phyloP scores from a whole-genome alignment of 2,888 invertebrate genomes.

The Metopia argyrocephala region DNA sequence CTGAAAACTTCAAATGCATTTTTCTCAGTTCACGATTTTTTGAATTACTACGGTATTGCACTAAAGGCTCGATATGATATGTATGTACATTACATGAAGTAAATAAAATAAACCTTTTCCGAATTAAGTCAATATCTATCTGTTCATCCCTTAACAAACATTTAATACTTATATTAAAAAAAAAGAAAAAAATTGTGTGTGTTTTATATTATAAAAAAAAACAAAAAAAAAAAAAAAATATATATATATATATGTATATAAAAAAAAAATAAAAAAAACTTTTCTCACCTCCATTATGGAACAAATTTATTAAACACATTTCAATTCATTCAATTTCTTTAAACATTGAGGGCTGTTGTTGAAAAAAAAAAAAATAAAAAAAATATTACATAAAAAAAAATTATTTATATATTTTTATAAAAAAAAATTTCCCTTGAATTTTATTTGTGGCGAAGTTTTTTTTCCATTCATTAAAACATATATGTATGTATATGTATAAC shows the following conservation, averaged over 20 bases:
- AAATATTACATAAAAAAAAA: conserved; percentile 45
- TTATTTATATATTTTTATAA: conserved; percentile 56
- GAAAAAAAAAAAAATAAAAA: conserved; percentile 58
- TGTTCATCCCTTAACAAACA: conserved; percentile 22
- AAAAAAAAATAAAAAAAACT: conserved; percentile 65
- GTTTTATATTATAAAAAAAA: conserved; percentile 33
- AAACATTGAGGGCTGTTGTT: conserved; percentile 60
- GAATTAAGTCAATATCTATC: conserved; percentile 5
- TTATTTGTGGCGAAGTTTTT: conserved; percentile 15
- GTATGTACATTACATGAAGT: conserved; percentile 47
- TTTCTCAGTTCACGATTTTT: no score
- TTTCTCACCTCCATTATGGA: conserved; percentile 66
- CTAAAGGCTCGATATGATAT: no score
- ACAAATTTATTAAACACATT: conserved; percentile 51
- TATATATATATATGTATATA: conserved; percentile 31
- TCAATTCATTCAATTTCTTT: conserved; percentile 58
- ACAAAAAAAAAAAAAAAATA: conserved; percentile 48
- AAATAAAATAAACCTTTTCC: conserved; percentile 24
- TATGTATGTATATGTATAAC: conserved; percentile 61
- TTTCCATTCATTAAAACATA: background rate
- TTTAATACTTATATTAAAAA: background rate
- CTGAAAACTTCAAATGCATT: no score
- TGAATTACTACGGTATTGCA: no score
- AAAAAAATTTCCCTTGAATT: conserved; percentile 14
- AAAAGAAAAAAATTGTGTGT: conserved; percentile 55